Evolutionary conservation across 2,888 invertebrate genomes (phyloP), one percentile per base, ranked within the genome.

Genomic region (Cataglyphis albicans): DNA sequence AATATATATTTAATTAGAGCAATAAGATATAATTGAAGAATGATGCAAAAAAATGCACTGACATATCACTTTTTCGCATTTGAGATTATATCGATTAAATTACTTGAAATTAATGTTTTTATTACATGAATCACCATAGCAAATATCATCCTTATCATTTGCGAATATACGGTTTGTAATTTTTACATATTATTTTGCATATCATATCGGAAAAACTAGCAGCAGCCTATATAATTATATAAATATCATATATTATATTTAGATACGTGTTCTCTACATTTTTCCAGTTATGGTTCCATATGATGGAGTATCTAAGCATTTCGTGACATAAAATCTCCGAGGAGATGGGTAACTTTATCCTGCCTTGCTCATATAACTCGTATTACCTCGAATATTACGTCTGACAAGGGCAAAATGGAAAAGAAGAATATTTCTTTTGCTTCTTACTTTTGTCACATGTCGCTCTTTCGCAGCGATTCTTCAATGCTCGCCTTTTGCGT

Each of bases 261-360:
- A 1, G 35, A 21, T 59, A 44, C 21, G 41, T 78, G 48, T 80
- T 80, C 48, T 70, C 59, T 70, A 80, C 70, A 80, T 80, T 70
- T 80, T 80, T 80, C 70, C 44, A n/a, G 59, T 59, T 80, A 80
- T 5, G 41, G 70, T 70, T 70, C 32, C 41, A 18, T 59, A 70
- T 80, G 78, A 80, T 80, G 78, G 70, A 80, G 59, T 44, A 70
- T 70, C 70, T 57, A 70, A 70, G 59, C 44, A 52, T 52, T 52
- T 70, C 59, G 70, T 35, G 59, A 80, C 78, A 68, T 80, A 80
- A 80, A 80, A 80, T 80, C 78, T 80, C 78, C 78, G 78, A 80
- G 78, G 78, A 80, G 35, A 80, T 80, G 70, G 70, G 78, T 80
- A 80, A 80, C 78, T 80, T 70, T 80, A 80, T 80, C 70, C 70